These are phyloP conservation scores for Coelopa pilipes DNA, from an alignment of 2,888 invertebrate species.

Conservation along the genomic window DNA sequence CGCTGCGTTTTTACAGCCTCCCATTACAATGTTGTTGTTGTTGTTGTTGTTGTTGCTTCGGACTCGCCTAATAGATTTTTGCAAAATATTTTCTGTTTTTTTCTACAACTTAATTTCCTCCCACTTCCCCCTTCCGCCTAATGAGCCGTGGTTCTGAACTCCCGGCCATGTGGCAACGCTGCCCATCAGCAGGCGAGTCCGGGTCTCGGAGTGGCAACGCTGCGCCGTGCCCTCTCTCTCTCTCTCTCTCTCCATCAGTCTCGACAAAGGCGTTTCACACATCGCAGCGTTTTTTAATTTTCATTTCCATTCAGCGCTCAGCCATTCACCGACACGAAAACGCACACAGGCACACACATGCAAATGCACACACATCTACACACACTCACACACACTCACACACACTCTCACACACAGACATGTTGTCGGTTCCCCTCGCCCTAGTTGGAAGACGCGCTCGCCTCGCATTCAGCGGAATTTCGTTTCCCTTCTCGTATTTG, in stretches of 20 bases:
- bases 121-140: too few species aligned
- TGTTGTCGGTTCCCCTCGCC: conserved; percentile 28
- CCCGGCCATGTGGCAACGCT: too few species aligned
- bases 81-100: too few species aligned
- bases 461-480: conserved; percentile 14
- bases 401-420: conserved; percentile 41
- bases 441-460: conserved; percentile 57
- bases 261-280: conserved; percentile 40
- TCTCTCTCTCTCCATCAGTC: too few species aligned
- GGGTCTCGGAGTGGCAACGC: conserved; percentile 7
- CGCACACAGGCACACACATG: conserved; percentile 19
- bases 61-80: too few species aligned
- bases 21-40: too few species aligned
- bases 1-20: too few species aligned
- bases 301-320: conserved; percentile 39
- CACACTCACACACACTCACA: conserved; percentile 19
- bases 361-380: conserved; percentile 34
- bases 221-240: neutral
- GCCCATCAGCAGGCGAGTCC: neutral
- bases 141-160: too few species aligned
- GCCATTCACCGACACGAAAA: conserved; percentile 7
- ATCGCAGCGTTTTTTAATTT: conserved; percentile 52
- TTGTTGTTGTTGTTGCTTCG: too few species aligned
- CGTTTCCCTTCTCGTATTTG: neutral
- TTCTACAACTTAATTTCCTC: too few species aligned